Percentiles rank a stretch among this genome's conserved stretches.
phyloP scores from a whole-genome alignment of 2,797 vertebrate species.

The Anas acuta region DNA sequence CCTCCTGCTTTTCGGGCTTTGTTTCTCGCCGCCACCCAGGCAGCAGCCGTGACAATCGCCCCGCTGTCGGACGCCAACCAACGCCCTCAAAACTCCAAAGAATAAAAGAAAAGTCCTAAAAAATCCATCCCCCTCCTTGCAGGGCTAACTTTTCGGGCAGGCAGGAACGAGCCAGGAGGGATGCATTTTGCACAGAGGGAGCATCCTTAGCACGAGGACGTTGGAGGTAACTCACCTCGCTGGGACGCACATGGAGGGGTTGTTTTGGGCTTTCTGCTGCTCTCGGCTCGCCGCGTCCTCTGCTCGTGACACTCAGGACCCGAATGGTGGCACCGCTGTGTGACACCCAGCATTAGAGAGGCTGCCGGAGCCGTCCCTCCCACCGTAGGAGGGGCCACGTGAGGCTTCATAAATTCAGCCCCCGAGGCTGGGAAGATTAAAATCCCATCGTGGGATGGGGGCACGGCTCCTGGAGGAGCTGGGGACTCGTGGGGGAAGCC shows the following conservation, averaged over 20 bases:
- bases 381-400: constrained; percentile 52
- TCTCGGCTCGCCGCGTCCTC: background rate
- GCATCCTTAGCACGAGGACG: background rate
- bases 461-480: background rate
- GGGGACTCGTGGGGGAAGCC: rapidly evolving
- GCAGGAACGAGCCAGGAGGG: background rate
- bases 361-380: constrained; percentile 47
- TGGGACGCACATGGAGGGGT: background rate
- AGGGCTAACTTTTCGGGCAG: background rate
- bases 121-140: background rate
- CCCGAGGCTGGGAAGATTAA: constrained; percentile 31
- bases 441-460: background rate
- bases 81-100: background rate
- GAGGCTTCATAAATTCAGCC: constrained; percentile 2
- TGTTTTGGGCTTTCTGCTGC: background rate
- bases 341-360: constrained; percentile 29
- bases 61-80: background rate
- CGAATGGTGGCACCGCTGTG: constrained; percentile 19
- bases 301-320: background rate
- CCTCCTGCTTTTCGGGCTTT: background rate
- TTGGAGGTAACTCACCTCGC: background rate
- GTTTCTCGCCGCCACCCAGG: background rate
- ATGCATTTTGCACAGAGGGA: background rate
- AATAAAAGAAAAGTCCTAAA: background rate
- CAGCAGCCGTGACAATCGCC: background rate